Percentiles rank a stretch among this genome's conserved stretches.
Evolutionary conservation across 2,113 vertebrate species (phyloP).

Genomic region (Poecile atricapillus): DNA sequence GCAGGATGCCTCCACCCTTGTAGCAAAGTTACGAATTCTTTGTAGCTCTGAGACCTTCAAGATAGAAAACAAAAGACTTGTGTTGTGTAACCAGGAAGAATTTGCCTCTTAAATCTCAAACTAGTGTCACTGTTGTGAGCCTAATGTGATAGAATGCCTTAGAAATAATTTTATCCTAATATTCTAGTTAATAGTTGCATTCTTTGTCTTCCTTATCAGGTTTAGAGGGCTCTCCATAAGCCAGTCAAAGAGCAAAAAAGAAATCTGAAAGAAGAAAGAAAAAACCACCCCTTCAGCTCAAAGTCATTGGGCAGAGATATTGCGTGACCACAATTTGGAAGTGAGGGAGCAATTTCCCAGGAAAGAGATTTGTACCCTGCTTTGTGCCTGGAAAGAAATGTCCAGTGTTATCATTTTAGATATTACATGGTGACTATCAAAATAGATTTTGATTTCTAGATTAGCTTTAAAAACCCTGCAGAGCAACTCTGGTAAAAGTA

Average conservation of each 20-base stretch:
- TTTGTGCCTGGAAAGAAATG: neutral
- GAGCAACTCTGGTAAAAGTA: neutral
- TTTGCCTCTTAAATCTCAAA: neutral
- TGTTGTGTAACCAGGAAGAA: neutral
- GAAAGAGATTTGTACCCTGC: neutral
- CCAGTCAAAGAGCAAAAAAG: neutral
- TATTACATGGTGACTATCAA: neutral
- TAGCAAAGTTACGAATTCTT: neutral
- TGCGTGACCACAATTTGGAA: neutral
- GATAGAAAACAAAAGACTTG: neutral
- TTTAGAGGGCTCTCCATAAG: neutral
- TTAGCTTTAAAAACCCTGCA: neutral
- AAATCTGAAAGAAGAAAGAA: neutral
- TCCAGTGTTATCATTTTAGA: neutral
- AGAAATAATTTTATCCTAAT: neutral
- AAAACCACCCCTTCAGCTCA: neutral
- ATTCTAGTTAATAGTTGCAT: no score
- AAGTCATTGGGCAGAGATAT: neutral
- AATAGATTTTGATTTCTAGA: neutral
- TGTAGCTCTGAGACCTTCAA: neutral
- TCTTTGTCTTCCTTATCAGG: neutral
- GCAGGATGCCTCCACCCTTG: neutral
- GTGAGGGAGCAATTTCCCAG: neutral
- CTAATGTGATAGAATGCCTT: accelerated
- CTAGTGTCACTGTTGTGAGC: neutral